Percentiles rank a stretch among this genome's conserved stretches.
phyloP scores from a whole-genome alignment of 2,888 invertebrate genomes.

The Deilephila porcellus region DNA sequence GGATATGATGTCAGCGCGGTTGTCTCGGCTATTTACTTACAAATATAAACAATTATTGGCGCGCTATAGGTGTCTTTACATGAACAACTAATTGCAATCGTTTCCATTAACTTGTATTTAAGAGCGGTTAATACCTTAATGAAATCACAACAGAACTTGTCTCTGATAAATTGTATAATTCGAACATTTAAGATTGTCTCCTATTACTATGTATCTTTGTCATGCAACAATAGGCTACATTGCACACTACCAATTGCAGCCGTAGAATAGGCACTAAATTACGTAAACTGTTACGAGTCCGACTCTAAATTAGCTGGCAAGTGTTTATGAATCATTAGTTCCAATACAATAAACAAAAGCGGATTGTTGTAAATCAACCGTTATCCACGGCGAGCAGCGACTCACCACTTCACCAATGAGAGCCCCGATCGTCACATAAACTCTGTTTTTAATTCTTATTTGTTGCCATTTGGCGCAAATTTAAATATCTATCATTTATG shows the following conservation, averaged over 20 bases:
- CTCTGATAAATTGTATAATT: slow-evolving; percentile 74
- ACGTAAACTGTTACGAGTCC: slow-evolving; percentile 74
- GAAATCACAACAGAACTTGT: slow-evolving; percentile 65
- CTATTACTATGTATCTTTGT: slow-evolving; percentile 78
- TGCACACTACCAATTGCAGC: slow-evolving; percentile 76
- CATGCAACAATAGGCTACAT: slow-evolving; percentile 76
- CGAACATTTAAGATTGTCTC: slow-evolving; percentile 73
- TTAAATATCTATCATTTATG: slow-evolving; percentile 48
- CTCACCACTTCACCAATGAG: slow-evolving; percentile 33
- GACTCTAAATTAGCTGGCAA: slow-evolving; percentile 72
- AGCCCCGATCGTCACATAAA: slow-evolving; percentile 54
- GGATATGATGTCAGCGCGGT: slow-evolving; percentile 21
- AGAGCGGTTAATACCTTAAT: slow-evolving; percentile 50
- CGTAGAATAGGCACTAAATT: slow-evolving; percentile 77
- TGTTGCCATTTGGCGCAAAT: slow-evolving; percentile 42
- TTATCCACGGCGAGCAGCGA: slow-evolving; percentile 35
- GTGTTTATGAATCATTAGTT: slow-evolving; percentile 77
- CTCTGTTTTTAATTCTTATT: slow-evolving; percentile 45
- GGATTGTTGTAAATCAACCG: slow-evolving; percentile 40
- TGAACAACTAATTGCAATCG: slow-evolving; percentile 19
- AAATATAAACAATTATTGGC: slow-evolving; percentile 9
- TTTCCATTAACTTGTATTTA: slow-evolving; percentile 33
- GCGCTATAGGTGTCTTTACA: slow-evolving; percentile 25
- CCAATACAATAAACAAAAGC: slow-evolving; percentile 57
- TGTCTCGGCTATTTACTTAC: slow-evolving; percentile 22